Evolutionary conservation across 2,888 invertebrate species (phyloP), one percentile per base, ranked within the genome.

Genomic region (Nebria brevicollis): DNA sequence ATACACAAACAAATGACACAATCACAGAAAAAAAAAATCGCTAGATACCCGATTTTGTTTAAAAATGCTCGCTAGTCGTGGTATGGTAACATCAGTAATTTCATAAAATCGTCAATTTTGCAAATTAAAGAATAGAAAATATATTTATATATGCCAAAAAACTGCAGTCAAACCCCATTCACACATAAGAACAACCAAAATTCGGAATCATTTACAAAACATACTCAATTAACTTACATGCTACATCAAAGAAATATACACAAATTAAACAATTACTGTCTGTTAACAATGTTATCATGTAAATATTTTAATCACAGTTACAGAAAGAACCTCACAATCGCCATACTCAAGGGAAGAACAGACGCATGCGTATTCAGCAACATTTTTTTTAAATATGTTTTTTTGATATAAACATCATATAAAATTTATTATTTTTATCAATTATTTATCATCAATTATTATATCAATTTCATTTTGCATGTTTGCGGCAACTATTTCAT

Each of bases 271-370:
- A 84, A 83, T 83, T 84, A 83, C 84, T 84, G 84, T 83, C 83
- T 83, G 83, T 83, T 84, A 84, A 83, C 83, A 84, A 83, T 84
- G 83, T 84, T 84, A 83, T 84, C 84, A 85, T 85, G 84, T 81
- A 85, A 84, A 84, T 83, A 83, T 83, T 84, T 83, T 84, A 84
- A 85, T 83, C 84, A 85, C 84, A 84, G 84, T 84, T 84, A 85
- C 83, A 81, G 84, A 83, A 83, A 83, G 84, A 84, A 84, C 84
- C 83, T 84, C 83, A 84, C 85, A 83, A 82, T 82, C 84, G 85
- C 85, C 85, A 85, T 85, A 83, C 85, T 85, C 83, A 82, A 83
- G 79, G 74, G 70, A 73, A 66, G 77, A 76, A 78, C 83, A 75
- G 68, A 81, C 83, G 84, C 85, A 82, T 84, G 85, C 84, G 84